phyloP scores from a whole-genome alignment of 2,888 invertebrate genomes.

The Mechanitis messenoides region DNA sequence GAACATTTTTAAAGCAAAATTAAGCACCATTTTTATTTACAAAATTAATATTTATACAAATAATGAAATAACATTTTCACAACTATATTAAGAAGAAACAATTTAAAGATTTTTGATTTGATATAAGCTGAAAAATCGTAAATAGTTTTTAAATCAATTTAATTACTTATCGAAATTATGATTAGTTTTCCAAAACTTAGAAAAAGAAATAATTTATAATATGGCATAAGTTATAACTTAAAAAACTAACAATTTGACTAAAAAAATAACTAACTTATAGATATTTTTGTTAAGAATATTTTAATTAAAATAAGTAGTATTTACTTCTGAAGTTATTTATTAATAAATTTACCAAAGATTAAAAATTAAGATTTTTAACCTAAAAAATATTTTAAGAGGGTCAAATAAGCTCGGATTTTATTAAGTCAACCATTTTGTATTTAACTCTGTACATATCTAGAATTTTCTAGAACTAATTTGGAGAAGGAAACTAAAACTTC shows the following conservation, averaged over 20 bases:
- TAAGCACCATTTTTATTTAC: constrained; percentile 5
- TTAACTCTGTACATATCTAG: too few species aligned
- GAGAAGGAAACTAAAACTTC: too few species aligned
- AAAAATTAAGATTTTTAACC: too few species aligned
- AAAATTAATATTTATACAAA: background rate
- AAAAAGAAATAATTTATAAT: constrained; percentile 13
- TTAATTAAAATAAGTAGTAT: background rate
- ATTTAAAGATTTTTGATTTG: too few species aligned
- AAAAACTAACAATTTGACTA: background rate
- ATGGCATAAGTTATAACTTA: constrained; percentile 10
- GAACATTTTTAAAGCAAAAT: constrained; percentile 11
- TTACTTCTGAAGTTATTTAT: background rate
- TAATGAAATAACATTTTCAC: constrained; percentile 1
- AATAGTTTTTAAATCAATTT: background rate
- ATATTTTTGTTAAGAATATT: background rate
- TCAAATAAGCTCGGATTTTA: too few species aligned
- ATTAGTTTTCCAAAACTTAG: background rate
- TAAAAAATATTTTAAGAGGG: too few species aligned
- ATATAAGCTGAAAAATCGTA: too few species aligned
- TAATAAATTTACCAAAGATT: background rate
- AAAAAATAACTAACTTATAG: background rate
- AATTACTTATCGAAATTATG: background rate
- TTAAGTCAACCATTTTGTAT: too few species aligned
- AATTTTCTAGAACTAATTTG: too few species aligned
- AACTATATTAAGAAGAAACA: background rate